These are phyloP conservation scores for Aurelia sp. DNA, from an alignment of 30 jellyfish, hydroid and myxozoan species.

Conservation along the genomic window DNA sequence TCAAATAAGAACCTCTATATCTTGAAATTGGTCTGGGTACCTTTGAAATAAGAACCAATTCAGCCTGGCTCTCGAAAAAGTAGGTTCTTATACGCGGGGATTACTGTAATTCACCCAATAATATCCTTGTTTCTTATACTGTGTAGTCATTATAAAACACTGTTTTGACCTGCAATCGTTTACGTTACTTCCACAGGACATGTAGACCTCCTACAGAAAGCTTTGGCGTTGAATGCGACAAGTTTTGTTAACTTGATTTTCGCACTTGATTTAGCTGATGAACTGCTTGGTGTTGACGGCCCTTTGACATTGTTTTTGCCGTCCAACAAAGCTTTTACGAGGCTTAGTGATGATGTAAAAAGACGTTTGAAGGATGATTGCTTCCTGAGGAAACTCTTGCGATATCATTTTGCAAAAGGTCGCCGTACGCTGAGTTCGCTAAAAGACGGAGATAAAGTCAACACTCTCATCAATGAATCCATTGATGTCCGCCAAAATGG, in stretches of 20 bases:
- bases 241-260: constrained; percentile 85
- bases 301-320: constrained; percentile 78
- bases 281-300: constrained; percentile 30
- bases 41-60: too few relatives aligned
- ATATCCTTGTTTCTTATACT: too few relatives aligned
- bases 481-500: constrained; percentile 10
- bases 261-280: constrained; percentile 82
- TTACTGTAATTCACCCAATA: too few relatives aligned
- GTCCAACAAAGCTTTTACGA: constrained; percentile 66
- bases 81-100: too few relatives aligned
- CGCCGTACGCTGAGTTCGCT: background rate
- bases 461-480: constrained; percentile 24
- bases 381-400: constrained; percentile 65
- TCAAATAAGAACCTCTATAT: too few relatives aligned
- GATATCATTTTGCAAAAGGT: constrained; percentile 81
- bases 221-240: constrained; percentile 53
- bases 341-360: constrained; percentile 13
- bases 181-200: constrained; percentile 8
- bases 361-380: constrained; percentile 72
- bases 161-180: background rate
- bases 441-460: constrained; percentile 21
- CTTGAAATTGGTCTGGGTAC: too few relatives aligned
- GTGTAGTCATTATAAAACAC: background rate
- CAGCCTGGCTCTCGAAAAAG: too few relatives aligned
- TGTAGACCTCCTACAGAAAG: constrained; percentile 11